Conservation (phyloP, 2,113 vertebrate species). For the Hemiscyllium ocellatum region DNA sequence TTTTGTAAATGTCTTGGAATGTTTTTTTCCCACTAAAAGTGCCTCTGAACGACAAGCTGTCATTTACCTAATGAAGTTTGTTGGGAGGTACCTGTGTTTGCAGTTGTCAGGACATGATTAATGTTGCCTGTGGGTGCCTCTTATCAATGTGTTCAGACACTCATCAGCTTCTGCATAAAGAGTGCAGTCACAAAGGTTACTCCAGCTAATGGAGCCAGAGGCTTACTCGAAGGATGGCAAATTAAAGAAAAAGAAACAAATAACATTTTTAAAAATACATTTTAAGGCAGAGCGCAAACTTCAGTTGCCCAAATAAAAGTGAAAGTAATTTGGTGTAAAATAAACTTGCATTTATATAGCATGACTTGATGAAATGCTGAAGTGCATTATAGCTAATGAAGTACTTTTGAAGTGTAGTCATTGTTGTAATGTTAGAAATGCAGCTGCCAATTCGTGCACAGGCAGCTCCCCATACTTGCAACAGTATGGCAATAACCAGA, state of each 20-base stretch:
- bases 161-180: background rate
- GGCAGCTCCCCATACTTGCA: background rate
- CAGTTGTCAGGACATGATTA: background rate
- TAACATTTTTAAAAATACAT: background rate
- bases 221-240: background rate
- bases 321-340: background rate
- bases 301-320: background rate
- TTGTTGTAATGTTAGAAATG: background rate
- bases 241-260: background rate
- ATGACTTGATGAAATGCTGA: background rate
- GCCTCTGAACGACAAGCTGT: background rate
- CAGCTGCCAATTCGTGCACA: background rate
- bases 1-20: background rate
- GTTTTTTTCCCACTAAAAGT: background rate
- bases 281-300: background rate
- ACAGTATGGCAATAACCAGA: background rate
- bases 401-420: background rate
- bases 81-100: background rate
- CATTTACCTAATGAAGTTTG: background rate
- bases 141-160: background rate
- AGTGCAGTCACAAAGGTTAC: background rate
- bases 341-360: background rate
- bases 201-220: background rate
- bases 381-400: too few species aligned
- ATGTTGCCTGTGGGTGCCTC: background rate